A percentile compares a stretch with the other conserved stretches of the same genome.
phyloP scores from a whole-genome alignment of 1,140 invertebrate species.

The Heliconius melpomene region DNA sequence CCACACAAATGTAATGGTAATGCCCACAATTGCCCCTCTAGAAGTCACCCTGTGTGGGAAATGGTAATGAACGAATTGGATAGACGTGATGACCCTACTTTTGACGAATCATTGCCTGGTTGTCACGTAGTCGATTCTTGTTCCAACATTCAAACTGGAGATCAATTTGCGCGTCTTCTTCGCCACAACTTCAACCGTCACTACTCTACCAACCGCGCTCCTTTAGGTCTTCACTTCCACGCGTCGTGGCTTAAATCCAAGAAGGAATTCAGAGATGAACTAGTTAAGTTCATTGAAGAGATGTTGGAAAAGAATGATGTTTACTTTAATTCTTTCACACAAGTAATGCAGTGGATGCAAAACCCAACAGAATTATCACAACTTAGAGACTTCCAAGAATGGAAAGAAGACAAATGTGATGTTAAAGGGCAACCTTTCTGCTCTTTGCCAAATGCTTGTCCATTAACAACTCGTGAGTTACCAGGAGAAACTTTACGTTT shows the following conservation, averaged over 20 bases:
- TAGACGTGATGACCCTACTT: constrained; percentile 93
- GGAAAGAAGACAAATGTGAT: constrained; percentile 96
- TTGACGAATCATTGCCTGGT: constrained; percentile 94
- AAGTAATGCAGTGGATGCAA: constrained; percentile 99
- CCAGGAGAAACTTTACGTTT: constrained; percentile 95
- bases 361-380: constrained; percentile 94
- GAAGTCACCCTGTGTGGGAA: constrained; percentile 96
- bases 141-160: constrained; percentile 93
- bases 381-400: constrained; percentile 94
- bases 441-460: constrained; percentile 94
- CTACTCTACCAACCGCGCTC: constrained; percentile 95
- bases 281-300: constrained; percentile 97
- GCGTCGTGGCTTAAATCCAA: constrained; percentile 97
- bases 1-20: constrained; percentile 97
- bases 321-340: constrained; percentile 96
- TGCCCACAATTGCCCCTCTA: constrained; percentile 94
- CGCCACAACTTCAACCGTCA: constrained; percentile 97
- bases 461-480: constrained; percentile 93
- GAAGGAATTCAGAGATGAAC: constrained; percentile 94
- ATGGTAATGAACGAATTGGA: constrained; percentile 98
- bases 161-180: constrained; percentile 92
- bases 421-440: constrained; percentile 96
- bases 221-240: constrained; percentile 96
- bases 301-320: constrained; percentile 94
- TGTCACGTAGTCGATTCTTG: constrained; percentile 97